Evolutionary conservation across 1,140 invertebrate species (phyloP).

Genomic region (Orius insidiosus): DNA sequence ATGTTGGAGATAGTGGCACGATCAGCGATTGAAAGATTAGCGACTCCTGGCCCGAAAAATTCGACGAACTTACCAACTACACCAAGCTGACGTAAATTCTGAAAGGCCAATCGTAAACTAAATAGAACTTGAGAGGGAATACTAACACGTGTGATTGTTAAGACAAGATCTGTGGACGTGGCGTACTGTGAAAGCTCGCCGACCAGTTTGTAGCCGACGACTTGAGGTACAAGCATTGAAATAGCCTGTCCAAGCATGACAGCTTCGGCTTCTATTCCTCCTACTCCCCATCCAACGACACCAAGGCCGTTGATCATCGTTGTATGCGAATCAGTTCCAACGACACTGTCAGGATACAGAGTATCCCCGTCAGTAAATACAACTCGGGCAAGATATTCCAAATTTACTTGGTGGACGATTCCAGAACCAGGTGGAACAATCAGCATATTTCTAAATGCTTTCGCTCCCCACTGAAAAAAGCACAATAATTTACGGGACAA

Average conservation of each 20-base stretch:
- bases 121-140: slow-evolving; percentile 5
- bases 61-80: slow-evolving; percentile 98
- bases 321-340: slow-evolving; percentile 98
- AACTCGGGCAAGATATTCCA: slow-evolving; percentile 90
- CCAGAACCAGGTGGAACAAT: slow-evolving; percentile 96
- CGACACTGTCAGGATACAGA: slow-evolving; percentile 87
- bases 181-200: slow-evolving; percentile 64
- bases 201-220: slow-evolving; percentile 82
- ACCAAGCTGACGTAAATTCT: slow-evolving; percentile 82
- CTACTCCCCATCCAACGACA: slow-evolving; percentile 61
- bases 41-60: slow-evolving; percentile 89
- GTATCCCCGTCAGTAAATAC: slow-evolving; percentile 59
- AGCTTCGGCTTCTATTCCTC: slow-evolving; percentile 73
- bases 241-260: slow-evolving; percentile 92
- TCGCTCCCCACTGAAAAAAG: slow-evolving; percentile 75
- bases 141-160: slow-evolving; percentile 88
- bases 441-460: slow-evolving; percentile 87
- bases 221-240: slow-evolving; percentile 88
- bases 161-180: slow-evolving; percentile 94
- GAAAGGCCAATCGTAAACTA: slow-evolving; percentile 23
- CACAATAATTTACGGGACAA: background rate
- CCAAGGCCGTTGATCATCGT: slow-evolving; percentile 95
- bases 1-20: slow-evolving; percentile 89
- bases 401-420: slow-evolving; percentile 96
- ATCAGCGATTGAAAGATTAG: slow-evolving; percentile 83